phyloP scores from a whole-genome alignment of 2,888 invertebrate species.

The Cephus sareptanus region DNA sequence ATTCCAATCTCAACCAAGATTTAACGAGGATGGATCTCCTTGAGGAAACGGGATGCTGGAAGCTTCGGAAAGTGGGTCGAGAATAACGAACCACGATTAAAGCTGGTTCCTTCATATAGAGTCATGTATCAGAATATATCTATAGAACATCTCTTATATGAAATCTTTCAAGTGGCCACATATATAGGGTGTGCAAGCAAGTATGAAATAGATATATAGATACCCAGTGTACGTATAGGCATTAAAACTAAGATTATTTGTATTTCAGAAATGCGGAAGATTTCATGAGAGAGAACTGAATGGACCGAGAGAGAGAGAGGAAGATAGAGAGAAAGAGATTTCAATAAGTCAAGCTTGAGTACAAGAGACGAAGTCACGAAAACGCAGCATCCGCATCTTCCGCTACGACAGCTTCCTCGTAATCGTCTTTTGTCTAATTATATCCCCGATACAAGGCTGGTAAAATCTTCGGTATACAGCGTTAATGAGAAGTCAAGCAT shows the following conservation, averaged over 20 bases:
- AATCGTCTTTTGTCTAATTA: constrained; percentile 45
- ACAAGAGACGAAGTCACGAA: neutral
- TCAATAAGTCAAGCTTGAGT: neutral
- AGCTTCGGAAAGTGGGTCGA: neutral
- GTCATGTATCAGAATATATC: neutral
- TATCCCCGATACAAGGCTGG: constrained; percentile 37
- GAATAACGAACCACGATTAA: neutral
- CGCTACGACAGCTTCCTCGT: neutral
- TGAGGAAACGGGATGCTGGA: neutral
- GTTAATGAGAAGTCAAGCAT: constrained; percentile 44
- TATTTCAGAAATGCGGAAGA: neutral
- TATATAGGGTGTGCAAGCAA: neutral
- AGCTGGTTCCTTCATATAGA: neutral
- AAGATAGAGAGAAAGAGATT: neutral
- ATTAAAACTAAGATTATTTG: neutral
- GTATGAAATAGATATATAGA: neutral
- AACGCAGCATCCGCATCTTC: constrained; percentile 30
- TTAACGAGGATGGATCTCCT: neutral
- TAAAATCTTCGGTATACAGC: constrained; percentile 26
- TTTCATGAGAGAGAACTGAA: neutral
- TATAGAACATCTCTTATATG: neutral
- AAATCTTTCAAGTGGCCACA: neutral
- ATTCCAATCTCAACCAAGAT: neutral
- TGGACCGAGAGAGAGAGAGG: neutral
- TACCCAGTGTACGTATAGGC: neutral